Conservation (phyloP, 1,140 invertebrate species). For the Lycorma delicatula region DNA sequence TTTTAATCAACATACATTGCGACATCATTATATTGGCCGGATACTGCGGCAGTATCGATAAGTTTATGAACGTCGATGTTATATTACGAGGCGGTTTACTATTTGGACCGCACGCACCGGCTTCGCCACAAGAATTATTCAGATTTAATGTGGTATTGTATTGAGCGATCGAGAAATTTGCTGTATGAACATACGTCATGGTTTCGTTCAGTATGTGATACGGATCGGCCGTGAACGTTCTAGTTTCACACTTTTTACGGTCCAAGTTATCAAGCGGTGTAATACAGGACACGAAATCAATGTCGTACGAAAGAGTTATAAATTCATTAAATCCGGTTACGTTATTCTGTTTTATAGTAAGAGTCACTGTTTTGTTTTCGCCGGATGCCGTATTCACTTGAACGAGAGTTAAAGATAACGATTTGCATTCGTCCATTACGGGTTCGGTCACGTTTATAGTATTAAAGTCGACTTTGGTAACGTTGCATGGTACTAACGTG, state of each 20-base stretch:
- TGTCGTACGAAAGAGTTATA: not conserved
- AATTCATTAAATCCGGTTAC: not conserved
- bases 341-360: not conserved
- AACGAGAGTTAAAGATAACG: not conserved
- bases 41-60: not conserved
- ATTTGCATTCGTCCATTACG: not conserved
- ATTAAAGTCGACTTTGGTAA: not conserved
- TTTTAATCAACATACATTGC: not conserved
- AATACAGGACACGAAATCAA: not conserved
- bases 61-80: not conserved
- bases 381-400: not conserved
- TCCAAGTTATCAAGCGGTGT: not conserved
- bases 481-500: not conserved
- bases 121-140: not conserved
- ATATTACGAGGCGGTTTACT: not conserved
- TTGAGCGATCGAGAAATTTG: not conserved
- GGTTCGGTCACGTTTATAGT: not conserved
- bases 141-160: not conserved
- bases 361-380: not conserved
- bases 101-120: not conserved
- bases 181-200: not conserved
- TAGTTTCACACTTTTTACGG: not conserved
- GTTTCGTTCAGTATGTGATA: not conserved
- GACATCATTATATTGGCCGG: not conserved
- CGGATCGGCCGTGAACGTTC: not conserved